Conservation (phyloP, 2,113 vertebrate genomes). For the Festucalex cinctus region DNA sequence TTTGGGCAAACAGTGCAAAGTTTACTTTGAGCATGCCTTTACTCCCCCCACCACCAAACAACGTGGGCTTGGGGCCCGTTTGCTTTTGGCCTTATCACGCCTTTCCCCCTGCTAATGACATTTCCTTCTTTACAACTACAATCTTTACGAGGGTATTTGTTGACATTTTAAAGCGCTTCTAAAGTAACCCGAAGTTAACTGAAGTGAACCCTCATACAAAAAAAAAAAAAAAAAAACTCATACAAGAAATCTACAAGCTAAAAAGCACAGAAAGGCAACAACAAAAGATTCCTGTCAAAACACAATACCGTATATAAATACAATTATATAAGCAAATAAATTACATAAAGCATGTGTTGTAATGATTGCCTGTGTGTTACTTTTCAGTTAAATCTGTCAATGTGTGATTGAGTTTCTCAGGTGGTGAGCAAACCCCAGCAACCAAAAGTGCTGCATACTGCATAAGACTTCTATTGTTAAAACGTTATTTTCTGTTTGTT, state of each 20-base stretch:
- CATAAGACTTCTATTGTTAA: background rate
- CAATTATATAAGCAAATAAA: no score
- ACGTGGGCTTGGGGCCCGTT: background rate
- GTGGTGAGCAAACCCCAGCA: background rate
- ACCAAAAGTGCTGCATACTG: background rate
- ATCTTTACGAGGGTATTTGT: background rate
- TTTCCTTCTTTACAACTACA: background rate
- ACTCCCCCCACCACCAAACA: conserved; percentile 16
- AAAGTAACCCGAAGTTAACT: background rate
- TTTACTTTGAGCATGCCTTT: conserved; percentile 17
- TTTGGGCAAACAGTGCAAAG: conserved; percentile 17
- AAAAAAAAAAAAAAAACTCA: background rate
- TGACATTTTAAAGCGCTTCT: background rate
- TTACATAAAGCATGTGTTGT: background rate
- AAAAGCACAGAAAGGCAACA: no score
- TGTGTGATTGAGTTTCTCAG: background rate
- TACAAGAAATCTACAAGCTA: no score
- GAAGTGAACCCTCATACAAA: no score
- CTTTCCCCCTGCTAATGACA: background rate
- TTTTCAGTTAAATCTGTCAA: background rate
- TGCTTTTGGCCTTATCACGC: background rate
- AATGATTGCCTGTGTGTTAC: background rate
- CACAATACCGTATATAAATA: no score
- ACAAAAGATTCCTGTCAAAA: no score
- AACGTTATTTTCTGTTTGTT: background rate